Evolutionary conservation across 2,113 vertebrate genomes (phyloP), one percentile per base, ranked within the genome.

Genomic region (Paratilapia polleni): DNA sequence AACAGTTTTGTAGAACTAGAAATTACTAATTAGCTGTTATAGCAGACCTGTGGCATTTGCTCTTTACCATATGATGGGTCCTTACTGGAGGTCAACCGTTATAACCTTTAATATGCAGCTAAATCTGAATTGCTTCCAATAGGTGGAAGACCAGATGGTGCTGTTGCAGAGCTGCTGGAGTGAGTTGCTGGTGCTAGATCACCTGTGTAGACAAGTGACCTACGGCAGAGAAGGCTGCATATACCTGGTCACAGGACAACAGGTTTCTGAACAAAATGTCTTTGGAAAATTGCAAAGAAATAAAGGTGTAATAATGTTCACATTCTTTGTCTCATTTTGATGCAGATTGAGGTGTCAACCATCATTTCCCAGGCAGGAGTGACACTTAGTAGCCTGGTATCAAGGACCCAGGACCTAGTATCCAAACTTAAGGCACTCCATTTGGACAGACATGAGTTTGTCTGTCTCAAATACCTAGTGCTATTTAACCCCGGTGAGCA

Each of bases 161-260:
- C 92, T 97, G 31, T 91, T 97, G 81, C 96, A 97, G 93, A 96
- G 93, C 90, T 96, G 96, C 66, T 97, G 96, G 96, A 96, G 96
- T 86, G 96, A 97, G 87, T 92, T 97, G 76, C 92, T 97, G 47
- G 95, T 96, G 34, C 86, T 97, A 82, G 96, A 97, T 84, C 96
- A 97, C 86, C 94, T 97, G 61, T 95, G 94, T 79, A 93, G 96
- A 70, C 96, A 97, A 92, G 96, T 97, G 88, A 91, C 85, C 9
- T 95, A 95, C 1, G 93, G 96, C 24, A 95, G 91, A 89, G 95
- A 96, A 13, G 94, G 94, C 58, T 93, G 95, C 90, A 94, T 97
- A 70, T 96, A 96, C 84, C 93, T 97, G 83, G 95, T 97, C 66
- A 96, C 96, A 9, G 95, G 95, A 59, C 96, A 97, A 84, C 96